These are phyloP conservation scores for Enteromius unitaeniatus DNA, from an alignment of 2,797 vertebrate genomes.

Conservation along the genomic window DNA sequence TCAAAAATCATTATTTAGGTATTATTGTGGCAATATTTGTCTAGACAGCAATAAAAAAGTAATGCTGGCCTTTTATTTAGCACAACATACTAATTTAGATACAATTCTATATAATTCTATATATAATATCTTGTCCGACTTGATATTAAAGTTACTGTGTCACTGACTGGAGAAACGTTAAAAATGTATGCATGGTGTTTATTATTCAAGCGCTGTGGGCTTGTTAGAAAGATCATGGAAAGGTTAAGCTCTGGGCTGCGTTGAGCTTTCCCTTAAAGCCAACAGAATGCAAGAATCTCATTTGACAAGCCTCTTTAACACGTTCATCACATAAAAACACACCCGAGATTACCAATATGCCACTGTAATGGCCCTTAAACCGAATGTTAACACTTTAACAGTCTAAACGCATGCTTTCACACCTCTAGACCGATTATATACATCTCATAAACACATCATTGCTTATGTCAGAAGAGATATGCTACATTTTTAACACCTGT, in stretches of 20 bases:
- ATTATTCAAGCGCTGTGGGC: not conserved
- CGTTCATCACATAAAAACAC: not conserved
- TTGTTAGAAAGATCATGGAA: constrained; percentile 3
- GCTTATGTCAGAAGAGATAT: not conserved
- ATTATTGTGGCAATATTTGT: not conserved
- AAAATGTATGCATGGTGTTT: constrained; percentile 14
- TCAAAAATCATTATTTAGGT: not conserved
- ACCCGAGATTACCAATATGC: not conserved
- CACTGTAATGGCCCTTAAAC: not conserved
- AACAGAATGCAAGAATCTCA: not conserved
- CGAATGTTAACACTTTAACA: not conserved
- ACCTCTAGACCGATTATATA: not conserved
- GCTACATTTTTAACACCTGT: not conserved
- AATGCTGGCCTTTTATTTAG: not conserved
- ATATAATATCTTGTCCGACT: not conserved
- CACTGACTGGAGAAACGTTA: not conserved
- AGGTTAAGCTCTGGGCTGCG: constrained; percentile 3
- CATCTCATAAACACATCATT: not conserved
- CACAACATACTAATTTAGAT: not conserved
- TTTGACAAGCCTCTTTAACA: not conserved
- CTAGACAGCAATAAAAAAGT: not conserved
- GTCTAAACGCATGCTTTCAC: constrained; percentile 9
- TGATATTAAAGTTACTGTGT: constrained; percentile 1
- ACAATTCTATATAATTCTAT: not conserved
- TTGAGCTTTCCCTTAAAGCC: not conserved